These are phyloP conservation scores for Phylloscopus trochiloides DNA, from an alignment of 2,113 vertebrate genomes.

Conservation along the genomic window DNA sequence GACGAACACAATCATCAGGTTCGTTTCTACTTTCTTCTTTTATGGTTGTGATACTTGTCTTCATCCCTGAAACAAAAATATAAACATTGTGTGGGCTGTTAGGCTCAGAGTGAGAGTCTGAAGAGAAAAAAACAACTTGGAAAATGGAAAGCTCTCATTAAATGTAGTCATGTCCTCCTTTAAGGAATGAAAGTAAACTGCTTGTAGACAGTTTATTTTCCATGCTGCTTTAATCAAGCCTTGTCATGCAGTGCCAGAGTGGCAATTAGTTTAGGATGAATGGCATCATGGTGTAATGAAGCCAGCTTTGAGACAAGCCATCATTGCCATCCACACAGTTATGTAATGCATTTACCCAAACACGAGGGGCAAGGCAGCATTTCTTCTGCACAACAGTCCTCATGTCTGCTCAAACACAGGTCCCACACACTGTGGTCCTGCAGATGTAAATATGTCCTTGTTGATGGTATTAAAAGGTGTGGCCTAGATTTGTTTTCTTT, in stretches of 20 bases:
- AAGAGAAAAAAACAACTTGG: neutral
- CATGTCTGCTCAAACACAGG: neutral
- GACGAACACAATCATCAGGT: neutral
- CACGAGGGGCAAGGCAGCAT: neutral
- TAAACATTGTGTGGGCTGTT: neutral
- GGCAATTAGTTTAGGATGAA: neutral
- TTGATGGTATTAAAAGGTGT: neutral
- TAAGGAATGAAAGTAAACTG: neutral
- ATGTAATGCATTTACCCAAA: neutral
- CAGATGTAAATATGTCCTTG: neutral
- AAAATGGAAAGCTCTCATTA: neutral
- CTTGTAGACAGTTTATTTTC: neutral
- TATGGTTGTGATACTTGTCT: slow-evolving; percentile 77
- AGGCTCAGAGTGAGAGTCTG: neutral
- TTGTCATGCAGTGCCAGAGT: neutral
- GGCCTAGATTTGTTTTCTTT: neutral
- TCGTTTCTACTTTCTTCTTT: slow-evolving; percentile 78
- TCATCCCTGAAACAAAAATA: slow-evolving; percentile 79
- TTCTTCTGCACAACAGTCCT: neutral
- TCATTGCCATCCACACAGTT: neutral
- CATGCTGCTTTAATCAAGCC: neutral
- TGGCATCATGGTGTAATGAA: neutral
- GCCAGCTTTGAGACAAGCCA: neutral
- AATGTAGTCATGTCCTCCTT: neutral
- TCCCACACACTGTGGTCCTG: neutral